Evolutionary conservation across 2,888 invertebrate species (phyloP), one percentile per base, ranked within the genome.

Genomic region (Synergus itoensis): DNA sequence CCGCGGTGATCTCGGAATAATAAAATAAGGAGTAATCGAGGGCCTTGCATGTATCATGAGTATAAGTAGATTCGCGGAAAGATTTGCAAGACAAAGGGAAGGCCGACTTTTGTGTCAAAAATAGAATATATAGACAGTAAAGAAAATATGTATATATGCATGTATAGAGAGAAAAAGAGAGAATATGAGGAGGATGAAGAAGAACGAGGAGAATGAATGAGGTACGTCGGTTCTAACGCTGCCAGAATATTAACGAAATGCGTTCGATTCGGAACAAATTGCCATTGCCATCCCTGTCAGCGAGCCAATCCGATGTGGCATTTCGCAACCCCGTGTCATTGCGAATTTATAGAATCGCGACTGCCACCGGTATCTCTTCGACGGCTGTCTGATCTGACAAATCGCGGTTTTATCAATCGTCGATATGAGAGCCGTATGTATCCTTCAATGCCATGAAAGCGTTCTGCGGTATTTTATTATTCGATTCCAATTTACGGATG

Each of bases 211-310:
- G 14, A 67, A 21, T 69, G 78, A 64, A 67, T 76, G 64, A 60
- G 79, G 80, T 75, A 65, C 40, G 41, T 43, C 21, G 41, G 84
- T 77, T 86, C 86, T 85, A 85, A 88, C 86, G 88, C 82, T 81
- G 86, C 86, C 86, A 83, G 90, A 89, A 90, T 90, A 88, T 89
- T 88, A 89, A 90, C 87, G 86, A 84, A 85, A 82, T 82, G 84
- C 81, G 87, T 89, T 89, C 87, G 89, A 86, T 88, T 87, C 83
- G 86, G 84, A 87, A 87, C 88, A 86, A 88, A 90, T 89, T 86
- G 87, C 85, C 83, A 84, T 84, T 81, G 81, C 84, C 81, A 82
- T 84, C 86, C 85, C 87, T 88, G 89, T 87, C 87, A 87, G 83
- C 85, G 83, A 85, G 87, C 87, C 88, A 87, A 87, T 89, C 85